Conservation (phyloP, 2,888 invertebrate species). For the Lagria hirta region DNA sequence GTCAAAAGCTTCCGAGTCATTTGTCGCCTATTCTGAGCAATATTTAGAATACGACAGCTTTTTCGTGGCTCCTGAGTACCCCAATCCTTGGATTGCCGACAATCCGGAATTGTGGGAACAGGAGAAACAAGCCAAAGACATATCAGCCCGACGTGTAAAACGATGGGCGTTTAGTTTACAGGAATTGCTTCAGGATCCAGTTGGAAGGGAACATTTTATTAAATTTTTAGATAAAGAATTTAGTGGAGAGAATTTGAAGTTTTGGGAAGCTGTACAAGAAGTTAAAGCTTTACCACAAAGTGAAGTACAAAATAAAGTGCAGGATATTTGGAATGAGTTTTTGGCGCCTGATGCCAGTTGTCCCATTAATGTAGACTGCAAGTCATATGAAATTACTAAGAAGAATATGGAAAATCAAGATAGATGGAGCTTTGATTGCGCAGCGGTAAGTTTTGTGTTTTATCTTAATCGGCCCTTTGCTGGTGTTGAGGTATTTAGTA, state of each 20-base stretch:
- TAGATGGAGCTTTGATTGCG: slow-evolving; percentile 95
- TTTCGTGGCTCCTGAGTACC: slow-evolving; percentile 87
- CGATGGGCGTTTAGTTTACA: slow-evolving; percentile 97
- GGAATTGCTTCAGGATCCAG: slow-evolving; percentile 91
- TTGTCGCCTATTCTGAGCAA: slow-evolving; percentile 91
- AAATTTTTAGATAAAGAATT: slow-evolving; percentile 97
- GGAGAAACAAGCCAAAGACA: slow-evolving; percentile 89
- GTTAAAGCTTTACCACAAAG: slow-evolving; percentile 86
- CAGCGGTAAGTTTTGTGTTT: slow-evolving; percentile 71
- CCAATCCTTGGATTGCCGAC: slow-evolving; percentile 97
- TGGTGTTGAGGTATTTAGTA: no score
- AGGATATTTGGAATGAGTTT: slow-evolving; percentile 91
- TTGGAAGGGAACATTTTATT: slow-evolving; percentile 94
- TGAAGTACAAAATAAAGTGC: slow-evolving; percentile 78
- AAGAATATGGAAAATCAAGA: slow-evolving; percentile 81
- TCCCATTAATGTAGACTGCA: slow-evolving; percentile 96
- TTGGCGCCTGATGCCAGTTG: slow-evolving; percentile 91
- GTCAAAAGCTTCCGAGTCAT: slow-evolving; percentile 93
- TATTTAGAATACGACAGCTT: slow-evolving; percentile 96
- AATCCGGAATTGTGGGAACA: slow-evolving; percentile 97
- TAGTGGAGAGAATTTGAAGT: slow-evolving; percentile 98
- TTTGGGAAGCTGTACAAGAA: slow-evolving; percentile 94
- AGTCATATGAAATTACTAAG: slow-evolving; percentile 81
- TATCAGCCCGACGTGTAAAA: slow-evolving; percentile 89
- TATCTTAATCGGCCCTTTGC: no score